Evolutionary conservation across 2,113 vertebrate species (phyloP).

Genomic region (Brienomyrus longianalis): DNA sequence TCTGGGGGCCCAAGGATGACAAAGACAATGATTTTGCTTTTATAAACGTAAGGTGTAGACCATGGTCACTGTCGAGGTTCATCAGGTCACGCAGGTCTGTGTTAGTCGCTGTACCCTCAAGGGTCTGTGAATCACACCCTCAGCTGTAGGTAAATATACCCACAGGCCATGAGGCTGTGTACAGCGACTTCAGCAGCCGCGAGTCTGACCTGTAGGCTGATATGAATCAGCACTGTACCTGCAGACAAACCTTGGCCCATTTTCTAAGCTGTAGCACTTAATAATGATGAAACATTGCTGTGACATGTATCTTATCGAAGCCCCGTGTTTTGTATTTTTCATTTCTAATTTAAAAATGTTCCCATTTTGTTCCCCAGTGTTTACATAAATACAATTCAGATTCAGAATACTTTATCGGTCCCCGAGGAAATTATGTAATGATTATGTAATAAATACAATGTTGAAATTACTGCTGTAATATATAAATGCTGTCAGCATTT

Average conservation of each 20-base stretch:
- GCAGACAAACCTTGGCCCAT: neutral
- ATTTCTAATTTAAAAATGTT: neutral
- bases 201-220: neutral
- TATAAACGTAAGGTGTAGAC: neutral
- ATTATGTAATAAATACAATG: too few relatives aligned
- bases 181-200: neutral
- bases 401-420: too few relatives aligned
- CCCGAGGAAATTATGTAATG: too few relatives aligned
- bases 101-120: neutral
- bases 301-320: neutral
- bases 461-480: too few relatives aligned
- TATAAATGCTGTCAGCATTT: neutral
- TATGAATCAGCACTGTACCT: neutral
- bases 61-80: neutral
- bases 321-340: neutral
- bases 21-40: neutral
- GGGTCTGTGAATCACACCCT: neutral
- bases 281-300: neutral
- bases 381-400: neutral
- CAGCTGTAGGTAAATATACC: too few relatives aligned
- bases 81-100: neutral
- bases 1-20: neutral
- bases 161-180: neutral
- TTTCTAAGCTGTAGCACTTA: neutral
- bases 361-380: neutral